phyloP scores from a whole-genome alignment of 2,797 vertebrate genomes.

The Microctenopoma lineatum region DNA sequence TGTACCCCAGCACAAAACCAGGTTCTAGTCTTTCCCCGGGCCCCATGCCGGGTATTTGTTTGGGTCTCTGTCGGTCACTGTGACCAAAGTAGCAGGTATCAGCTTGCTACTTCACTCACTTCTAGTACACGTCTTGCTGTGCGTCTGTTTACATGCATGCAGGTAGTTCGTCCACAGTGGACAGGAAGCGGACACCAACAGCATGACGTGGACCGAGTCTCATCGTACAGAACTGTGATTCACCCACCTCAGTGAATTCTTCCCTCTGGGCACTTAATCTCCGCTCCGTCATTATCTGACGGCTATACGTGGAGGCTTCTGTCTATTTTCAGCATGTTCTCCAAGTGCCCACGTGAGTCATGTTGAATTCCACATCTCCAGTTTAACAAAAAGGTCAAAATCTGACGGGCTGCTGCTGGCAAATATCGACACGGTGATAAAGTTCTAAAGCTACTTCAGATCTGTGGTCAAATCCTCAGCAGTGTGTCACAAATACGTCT shows the following conservation, averaged over 20 bases:
- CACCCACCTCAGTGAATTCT: conserved; percentile 25
- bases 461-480: neutral
- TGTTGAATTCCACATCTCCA: conserved; percentile 44
- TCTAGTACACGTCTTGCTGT: conserved; percentile 21
- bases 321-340: conserved; percentile 66
- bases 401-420: conserved; percentile 47
- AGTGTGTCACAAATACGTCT: neutral
- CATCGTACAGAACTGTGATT: conserved; percentile 20
- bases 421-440: conserved; percentile 52
- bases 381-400: conserved; percentile 45
- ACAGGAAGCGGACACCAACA: neutral
- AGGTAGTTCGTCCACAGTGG: neutral
- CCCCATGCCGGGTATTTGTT: conserved; percentile 55
- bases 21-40: conserved; percentile 55
- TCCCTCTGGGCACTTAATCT: conserved; percentile 40
- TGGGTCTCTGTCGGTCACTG: conserved; percentile 20
- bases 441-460: conserved; percentile 22
- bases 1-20: conserved; percentile 51
- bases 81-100: conserved; percentile 37
- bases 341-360: conserved; percentile 49
- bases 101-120: conserved; percentile 43
- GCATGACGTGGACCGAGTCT: conserved; percentile 20
- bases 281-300: conserved; percentile 57
- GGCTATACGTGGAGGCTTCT: conserved; percentile 39
- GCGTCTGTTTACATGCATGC: conserved; percentile 5